Evolutionary conservation across 2,888 invertebrate species (phyloP), one percentile per base, ranked within the genome.

Genomic region (Electrophaes corylata): DNA sequence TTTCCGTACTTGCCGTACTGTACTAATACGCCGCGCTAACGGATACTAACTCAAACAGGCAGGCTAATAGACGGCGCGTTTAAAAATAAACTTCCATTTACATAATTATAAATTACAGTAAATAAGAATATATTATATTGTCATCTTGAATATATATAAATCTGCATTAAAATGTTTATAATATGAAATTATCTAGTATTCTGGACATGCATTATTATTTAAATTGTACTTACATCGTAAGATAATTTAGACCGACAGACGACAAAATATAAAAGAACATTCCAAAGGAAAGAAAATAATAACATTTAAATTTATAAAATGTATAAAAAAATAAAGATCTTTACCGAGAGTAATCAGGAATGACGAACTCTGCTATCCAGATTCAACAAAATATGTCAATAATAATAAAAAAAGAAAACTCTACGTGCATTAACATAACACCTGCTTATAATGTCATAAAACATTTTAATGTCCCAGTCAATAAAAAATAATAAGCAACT

Each of bases 241-340:
- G 79, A 77, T 75, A 75, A 64, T 66, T 88, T 89, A 88, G 88
- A 87, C 88, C 88, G 88, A 83, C 78, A 73, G 74, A 84, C 75
- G 74, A 72, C 71, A 71, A 78, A 44, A 81, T 51, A 67, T 72
- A 79, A 80, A 78, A 69, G 67, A 82, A 81, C 79, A 72, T 74
- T 76, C 73, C 77, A 79, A 83, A 78, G 60, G 44, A 60, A 62
- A 60, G 41, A 66, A 56, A 64, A 65, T 60, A 65, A 70, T 62
- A 64, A 70, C 58, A 62, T 68, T 69, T 65, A 64, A 64, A 72
- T 70, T 75, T 67, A 75, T 68, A 88, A 90, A 90, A 88, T 79
- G 83, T 88, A 86, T 88, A 90, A 88, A 91, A 76, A 90, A 91
- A 90, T 90, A 91, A 91, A 91, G 88, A 90, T 91, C 89, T 75